A percentile compares a stretch with the other conserved stretches of the same genome.
Evolutionary conservation across 2,888 invertebrate species (phyloP).

Genomic region (Zonitis immaculata): DNA sequence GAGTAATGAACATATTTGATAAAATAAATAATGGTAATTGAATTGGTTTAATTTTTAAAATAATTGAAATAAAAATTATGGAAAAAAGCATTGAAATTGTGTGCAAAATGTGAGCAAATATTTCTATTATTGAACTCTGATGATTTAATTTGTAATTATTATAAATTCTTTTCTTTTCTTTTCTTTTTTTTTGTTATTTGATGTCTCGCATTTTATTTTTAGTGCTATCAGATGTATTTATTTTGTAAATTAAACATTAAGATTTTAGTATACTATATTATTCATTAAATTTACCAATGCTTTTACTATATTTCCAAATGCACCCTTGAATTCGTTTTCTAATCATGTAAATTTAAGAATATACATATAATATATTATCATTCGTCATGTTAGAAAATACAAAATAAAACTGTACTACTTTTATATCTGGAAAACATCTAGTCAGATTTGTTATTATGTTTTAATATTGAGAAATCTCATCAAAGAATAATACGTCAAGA

Average conservation of each 20-base stretch:
- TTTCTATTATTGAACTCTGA: constrained; percentile 9
- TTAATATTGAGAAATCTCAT: no score
- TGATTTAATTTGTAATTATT: constrained; percentile 6
- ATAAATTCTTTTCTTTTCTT: no score
- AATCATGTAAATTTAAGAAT: neutral
- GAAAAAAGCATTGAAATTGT: constrained; percentile 4
- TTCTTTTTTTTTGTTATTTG: constrained; percentile 17
- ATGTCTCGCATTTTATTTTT: constrained; percentile 12
- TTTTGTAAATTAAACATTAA: constrained; percentile 23
- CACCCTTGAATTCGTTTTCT: neutral
- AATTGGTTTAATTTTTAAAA: neutral
- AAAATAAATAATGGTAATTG: constrained; percentile 1
- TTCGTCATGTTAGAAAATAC: neutral
- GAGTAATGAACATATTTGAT: constrained; percentile 2
- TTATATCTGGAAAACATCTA: neutral
- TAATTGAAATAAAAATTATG: neutral
- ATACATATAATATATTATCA: no score
- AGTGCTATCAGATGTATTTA: constrained; percentile 20
- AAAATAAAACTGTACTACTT: neutral
- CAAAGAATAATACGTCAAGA: no score
- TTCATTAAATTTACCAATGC: neutral
- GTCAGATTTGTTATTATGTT: neutral
- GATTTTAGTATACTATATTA: constrained; percentile 18
- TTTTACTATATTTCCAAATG: neutral
- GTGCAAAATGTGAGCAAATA: constrained; percentile 13